Base-by-base conservation (phyloP, 2,113 vertebrate species). In the Vidua chalybeata region DNA sequence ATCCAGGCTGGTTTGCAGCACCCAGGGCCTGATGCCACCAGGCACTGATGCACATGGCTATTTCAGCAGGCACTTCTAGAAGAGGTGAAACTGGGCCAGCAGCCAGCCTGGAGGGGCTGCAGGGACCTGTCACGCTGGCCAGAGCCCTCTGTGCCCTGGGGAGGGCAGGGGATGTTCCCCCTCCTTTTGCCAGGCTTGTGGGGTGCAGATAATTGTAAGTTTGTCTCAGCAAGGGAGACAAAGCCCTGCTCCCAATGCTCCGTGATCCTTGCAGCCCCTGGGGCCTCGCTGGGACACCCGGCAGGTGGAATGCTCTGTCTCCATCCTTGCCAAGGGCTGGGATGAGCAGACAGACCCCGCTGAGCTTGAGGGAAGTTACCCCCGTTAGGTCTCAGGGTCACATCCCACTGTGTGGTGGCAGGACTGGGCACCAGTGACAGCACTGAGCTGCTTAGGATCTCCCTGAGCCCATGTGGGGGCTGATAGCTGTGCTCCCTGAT, bases 281-380 rank as follows among this genome's bases (percentile, higher is more conserved):
- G 0, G 15, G 27, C 18, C 33, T 8, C 49, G 1, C 58, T 18
- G 59, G 1, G 1, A 12, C 39, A 52, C 20, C 11, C 27, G 1
- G 3, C 20, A 30, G 33, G 3, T 0, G 3, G 15, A 59, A 3
- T 20, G 19, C 10, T 48, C 45, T 24, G 8, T n/a, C 21, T 1
- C 11, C 20, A 46, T 18, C 43, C 23, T 43, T 14, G 12, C 13
- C 6, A 20, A 35, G 73, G 74, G 20, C 33, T 8, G 68, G 0
- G 2, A n/a, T 39, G 58, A 30, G 39, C 73, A 55, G 55, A 24
- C 8, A 10, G 23, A 15, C 22, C 33, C 51, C 15, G 16, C 16
- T 7, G 62, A 56, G 62, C 41, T 26, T 33, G 3, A 12, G 51
- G 41, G 26, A 24, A 15, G 31, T 9, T 35, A 3, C 19, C 26